These are phyloP conservation scores for Stenopsyche tienmushanensis DNA, from an alignment of 1,140 invertebrate genomes.

Conservation along the genomic window DNA sequence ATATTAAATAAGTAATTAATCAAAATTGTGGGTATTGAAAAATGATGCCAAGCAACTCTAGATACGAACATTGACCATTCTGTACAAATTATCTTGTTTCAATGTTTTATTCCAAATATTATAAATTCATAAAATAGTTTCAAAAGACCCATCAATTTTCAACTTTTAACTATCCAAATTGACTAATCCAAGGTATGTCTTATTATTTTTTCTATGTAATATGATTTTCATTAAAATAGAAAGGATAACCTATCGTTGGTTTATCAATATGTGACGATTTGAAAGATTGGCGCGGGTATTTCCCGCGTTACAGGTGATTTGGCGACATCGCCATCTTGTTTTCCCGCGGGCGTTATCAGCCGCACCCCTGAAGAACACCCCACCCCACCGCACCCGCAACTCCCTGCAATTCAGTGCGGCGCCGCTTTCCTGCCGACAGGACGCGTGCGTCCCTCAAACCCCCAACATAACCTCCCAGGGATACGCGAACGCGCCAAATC, in stretches of 20 bases:
- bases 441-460: background rate
- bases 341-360: slow-evolving; percentile 9
- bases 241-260: too few relatives aligned
- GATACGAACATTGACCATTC: too few relatives aligned
- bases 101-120: too few relatives aligned
- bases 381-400: background rate
- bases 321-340: slow-evolving; percentile 23
- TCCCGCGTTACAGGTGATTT: slow-evolving; percentile 24
- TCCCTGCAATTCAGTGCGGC: slow-evolving; percentile 7
- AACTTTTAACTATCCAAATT: background rate
- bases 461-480: slow-evolving; percentile 3
- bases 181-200: background rate
- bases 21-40: too few relatives aligned
- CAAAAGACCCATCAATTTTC: background rate
- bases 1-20: too few relatives aligned
- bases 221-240: too few relatives aligned
- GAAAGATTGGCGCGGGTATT: too few relatives aligned
- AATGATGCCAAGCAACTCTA: too few relatives aligned
- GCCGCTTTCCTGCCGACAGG: background rate
- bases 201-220: too few relatives aligned
- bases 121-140: too few relatives aligned
- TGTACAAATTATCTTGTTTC: too few relatives aligned
- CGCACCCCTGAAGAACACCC: background rate
- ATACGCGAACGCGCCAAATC: background rate
- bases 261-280: too few relatives aligned